Base-by-base conservation (phyloP, 92 coral and sea anemone genomes). In the Palythoa caribaeorum region DNA sequence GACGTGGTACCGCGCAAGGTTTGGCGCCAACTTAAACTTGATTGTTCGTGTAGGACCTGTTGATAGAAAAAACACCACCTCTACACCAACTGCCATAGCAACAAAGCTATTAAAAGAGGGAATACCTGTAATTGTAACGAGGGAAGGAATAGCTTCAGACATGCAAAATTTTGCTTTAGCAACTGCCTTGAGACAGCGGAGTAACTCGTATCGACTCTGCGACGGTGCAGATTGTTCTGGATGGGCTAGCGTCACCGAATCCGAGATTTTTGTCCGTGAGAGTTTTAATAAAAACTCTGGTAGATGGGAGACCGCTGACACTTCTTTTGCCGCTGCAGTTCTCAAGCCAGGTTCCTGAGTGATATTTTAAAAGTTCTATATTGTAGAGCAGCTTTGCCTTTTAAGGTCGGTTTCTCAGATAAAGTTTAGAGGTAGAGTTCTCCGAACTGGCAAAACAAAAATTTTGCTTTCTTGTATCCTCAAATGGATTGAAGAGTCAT, bases 241-340 rank as follows among this genome's bases (percentile, higher is more conserved):
- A 1, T 95, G 96, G 96, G 80, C 87, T 35, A 78, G 83, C 13
- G 73, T 79, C 51, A 70, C 79, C 19, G 90, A 89, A 52, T 91
- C 91, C 2, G 87, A 83, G 66, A 44, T 91, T 62, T 94, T 89
- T 73, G 88, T 92, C 20, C 92, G 77, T 59, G 94, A 92, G 50
- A 92, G 92, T 11, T 83, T 86, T 36, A 94, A 95, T 1, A 87
- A 79, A 80, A 44, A 62, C 11, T 83, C 77, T 37, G 73, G 78
- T 52, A 85, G 70, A 70, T 96, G 97, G 96, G 96, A 91, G 39
- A 91, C 81, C 80, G 90, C 92, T 65, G 96, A 95, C 87, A 85
- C 92, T 0, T 76, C 63, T 5, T 93, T 95, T 88, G 83, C 77
- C 40, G 96, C 93, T 48, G 96, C 98, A 8, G 9, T 95, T n/a